Evolutionary conservation across 2,797 vertebrate genomes (phyloP).

Genomic region (Gadopsis bispinosus): DNA sequence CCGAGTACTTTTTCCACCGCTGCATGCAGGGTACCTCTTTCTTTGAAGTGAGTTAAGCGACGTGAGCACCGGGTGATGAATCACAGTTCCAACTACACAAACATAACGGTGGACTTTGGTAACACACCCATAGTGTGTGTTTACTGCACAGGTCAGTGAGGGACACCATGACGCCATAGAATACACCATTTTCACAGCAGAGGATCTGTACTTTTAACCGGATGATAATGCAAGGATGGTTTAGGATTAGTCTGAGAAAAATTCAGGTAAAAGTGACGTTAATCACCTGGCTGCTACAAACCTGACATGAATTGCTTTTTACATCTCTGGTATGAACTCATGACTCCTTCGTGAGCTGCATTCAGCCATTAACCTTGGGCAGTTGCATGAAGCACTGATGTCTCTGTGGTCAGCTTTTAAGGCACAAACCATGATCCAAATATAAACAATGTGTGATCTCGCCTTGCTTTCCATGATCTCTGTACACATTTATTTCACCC

Average conservation of each 20-base stretch:
- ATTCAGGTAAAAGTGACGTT: not conserved
- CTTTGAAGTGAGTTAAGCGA: not conserved
- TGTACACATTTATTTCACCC: not conserved
- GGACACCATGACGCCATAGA: not conserved
- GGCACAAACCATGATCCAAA: not conserved
- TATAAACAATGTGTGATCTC: not conserved
- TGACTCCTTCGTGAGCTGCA: not conserved
- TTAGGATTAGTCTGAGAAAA: not conserved
- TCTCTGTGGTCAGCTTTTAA: not conserved
- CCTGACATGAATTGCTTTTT: not conserved
- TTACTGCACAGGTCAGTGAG: not conserved
- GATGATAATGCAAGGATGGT: not conserved
- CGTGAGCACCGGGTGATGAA: not conserved
- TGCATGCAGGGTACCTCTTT: not conserved
- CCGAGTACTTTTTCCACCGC: not conserved
- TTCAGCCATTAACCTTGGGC: not conserved
- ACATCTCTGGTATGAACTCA: slow-evolving; percentile 8
- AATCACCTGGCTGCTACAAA: slow-evolving; percentile 12
- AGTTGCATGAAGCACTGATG: not conserved
- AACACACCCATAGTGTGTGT: not conserved
- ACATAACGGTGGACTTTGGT: not conserved
- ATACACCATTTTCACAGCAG: not conserved
- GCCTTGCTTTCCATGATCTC: not conserved
- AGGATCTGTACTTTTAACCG: not conserved
- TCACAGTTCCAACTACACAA: slow-evolving; percentile 7